Percentiles rank a stretch among this genome's conserved stretches.
These are phyloP conservation scores for Drosophila birchii DNA, from an alignment of 2,888 invertebrate genomes.

Conservation along the genomic window DNA sequence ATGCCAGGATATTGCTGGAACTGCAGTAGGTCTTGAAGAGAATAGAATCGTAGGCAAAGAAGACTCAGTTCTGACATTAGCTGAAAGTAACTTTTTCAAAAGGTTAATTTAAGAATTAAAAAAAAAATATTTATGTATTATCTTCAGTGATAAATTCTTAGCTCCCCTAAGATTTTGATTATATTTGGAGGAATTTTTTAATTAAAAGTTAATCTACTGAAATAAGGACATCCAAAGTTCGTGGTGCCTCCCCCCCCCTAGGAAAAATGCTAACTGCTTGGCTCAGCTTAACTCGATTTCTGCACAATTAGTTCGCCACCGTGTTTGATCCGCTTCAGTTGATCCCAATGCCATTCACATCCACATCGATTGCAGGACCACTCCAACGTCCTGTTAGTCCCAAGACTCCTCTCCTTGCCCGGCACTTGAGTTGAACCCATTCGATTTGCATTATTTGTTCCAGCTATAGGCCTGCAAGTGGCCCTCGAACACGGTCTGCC, in stretches of 20 bases:
- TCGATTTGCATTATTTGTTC: constrained; percentile 45
- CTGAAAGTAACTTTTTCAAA: not conserved
- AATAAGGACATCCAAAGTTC: not conserved
- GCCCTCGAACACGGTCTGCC: constrained; percentile 70
- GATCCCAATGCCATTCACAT: constrained; percentile 36
- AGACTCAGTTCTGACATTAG: not conserved
- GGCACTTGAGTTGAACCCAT: constrained; percentile 33
- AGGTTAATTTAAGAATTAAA: too few species aligned
- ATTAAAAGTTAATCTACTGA: too few species aligned
- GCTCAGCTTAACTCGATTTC: constrained; percentile 57
- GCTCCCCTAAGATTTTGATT: not conserved
- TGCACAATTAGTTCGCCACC: constrained; percentile 70
- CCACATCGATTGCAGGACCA: constrained; percentile 42
- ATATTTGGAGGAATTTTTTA: not conserved
- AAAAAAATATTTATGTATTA: too few species aligned
- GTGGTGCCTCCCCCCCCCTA: not conserved
- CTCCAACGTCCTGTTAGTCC: constrained; percentile 15
- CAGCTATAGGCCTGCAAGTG: constrained; percentile 48
- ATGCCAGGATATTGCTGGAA: not conserved
- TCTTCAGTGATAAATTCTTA: not conserved
- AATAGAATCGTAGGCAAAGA: not conserved
- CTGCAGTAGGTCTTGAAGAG: not conserved
- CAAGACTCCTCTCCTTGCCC: constrained; percentile 18
- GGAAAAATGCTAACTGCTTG: constrained; percentile 1
- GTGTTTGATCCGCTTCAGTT: constrained; percentile 30